Conservation (phyloP, 2,113 vertebrate genomes). For the Phocoena sinus region DNA sequence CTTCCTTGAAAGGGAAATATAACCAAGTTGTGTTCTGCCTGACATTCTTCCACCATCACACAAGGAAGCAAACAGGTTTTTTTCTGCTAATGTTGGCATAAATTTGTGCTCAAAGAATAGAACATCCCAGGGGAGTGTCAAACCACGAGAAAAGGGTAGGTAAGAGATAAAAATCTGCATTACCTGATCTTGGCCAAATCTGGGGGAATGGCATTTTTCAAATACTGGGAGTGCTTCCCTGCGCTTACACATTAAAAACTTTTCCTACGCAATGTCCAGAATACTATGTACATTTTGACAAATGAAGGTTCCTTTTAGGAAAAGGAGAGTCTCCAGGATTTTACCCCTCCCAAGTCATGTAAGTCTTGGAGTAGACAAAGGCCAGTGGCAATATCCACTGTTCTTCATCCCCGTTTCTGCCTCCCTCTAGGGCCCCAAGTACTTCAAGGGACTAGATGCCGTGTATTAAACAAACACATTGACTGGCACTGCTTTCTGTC, state of each 20-base stretch:
- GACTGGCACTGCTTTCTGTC: neutral
- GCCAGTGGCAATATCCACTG: neutral
- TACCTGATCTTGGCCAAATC: neutral
- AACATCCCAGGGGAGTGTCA: neutral
- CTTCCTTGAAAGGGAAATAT: conserved; percentile 4
- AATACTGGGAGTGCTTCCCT: neutral
- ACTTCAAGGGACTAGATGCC: neutral
- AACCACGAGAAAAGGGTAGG: neutral
- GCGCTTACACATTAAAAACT: neutral
- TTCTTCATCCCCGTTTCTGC: neutral
- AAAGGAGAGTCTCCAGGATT: neutral
- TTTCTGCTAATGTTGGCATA: neutral
- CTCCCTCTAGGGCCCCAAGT: neutral
- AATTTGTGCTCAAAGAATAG: neutral
- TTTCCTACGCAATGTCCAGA: neutral
- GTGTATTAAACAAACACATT: neutral
- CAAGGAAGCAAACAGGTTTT: neutral
- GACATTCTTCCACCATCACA: neutral
- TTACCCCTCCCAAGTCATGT: neutral
- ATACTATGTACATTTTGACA: neutral
- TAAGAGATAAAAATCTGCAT: neutral
- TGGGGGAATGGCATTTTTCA: neutral
- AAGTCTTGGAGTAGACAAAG: neutral
- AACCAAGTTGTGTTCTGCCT: neutral
- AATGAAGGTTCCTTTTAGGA: neutral